Conservation (phyloP, 2,888 invertebrate species). For the Nowickia ferox region DNA sequence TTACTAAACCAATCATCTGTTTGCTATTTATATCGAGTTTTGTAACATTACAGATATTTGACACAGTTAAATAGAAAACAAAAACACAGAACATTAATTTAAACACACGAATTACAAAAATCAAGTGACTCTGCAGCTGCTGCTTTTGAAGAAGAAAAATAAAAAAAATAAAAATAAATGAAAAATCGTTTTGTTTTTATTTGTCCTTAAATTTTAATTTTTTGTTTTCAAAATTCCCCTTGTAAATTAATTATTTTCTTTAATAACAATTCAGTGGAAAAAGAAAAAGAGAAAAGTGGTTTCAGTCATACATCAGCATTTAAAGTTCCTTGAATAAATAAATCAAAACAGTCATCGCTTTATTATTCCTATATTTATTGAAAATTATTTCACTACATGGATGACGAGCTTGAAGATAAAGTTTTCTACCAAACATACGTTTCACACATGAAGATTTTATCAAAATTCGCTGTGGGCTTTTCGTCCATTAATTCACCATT, state of each 20-base stretch:
- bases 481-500: slow-evolving; percentile 89
- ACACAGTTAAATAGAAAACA: slow-evolving; percentile 28
- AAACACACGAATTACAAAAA: slow-evolving; percentile 48
- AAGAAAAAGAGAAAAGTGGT: not conserved
- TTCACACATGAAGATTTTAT: slow-evolving; percentile 93
- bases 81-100: slow-evolving; percentile 27
- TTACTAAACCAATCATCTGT: slow-evolving; percentile 46
- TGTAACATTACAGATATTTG: slow-evolving; percentile 56
- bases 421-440: slow-evolving; percentile 94
- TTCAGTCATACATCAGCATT: not conserved
- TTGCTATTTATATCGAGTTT: slow-evolving; percentile 49
- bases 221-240: not conserved
- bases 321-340: slow-evolving; percentile 19
- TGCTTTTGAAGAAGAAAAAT: not conserved
- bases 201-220: not conserved
- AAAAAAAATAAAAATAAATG: slow-evolving; percentile 26
- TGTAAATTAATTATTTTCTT: slow-evolving; percentile 2
- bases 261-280: slow-evolving; percentile 1
- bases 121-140: slow-evolving; percentile 59
- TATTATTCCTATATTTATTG: slow-evolving; percentile 35
- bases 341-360: slow-evolving; percentile 19
- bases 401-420: slow-evolving; percentile 95
- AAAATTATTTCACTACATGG: slow-evolving; percentile 85
- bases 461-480: slow-evolving; percentile 90
- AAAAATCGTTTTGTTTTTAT: slow-evolving; percentile 23